Evolutionary conservation across 1,140 invertebrate genomes (phyloP).

Genomic region (Conopomorpha cramerella): DNA sequence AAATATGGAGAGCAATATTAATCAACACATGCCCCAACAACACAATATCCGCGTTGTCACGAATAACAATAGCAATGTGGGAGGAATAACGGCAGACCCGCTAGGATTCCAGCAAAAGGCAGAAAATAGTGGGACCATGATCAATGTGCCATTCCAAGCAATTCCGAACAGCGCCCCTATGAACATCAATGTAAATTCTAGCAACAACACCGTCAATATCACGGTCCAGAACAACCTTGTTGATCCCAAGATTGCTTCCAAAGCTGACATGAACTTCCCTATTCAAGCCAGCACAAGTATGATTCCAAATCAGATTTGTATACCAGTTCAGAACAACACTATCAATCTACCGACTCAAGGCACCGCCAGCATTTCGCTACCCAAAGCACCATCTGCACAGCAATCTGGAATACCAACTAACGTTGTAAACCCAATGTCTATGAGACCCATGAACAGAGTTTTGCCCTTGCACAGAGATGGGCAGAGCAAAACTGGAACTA

Average conservation of each 20-base stretch:
- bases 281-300: constrained; percentile 34
- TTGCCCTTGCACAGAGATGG: constrained; percentile 69
- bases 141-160: constrained; percentile 51
- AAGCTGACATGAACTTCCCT: constrained; percentile 46
- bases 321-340: constrained; percentile 41
- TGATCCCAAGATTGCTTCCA: constrained; percentile 51
- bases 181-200: constrained; percentile 55
- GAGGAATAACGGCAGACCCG: constrained; percentile 27
- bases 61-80: constrained; percentile 33
- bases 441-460: constrained; percentile 75
- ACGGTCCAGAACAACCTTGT: constrained; percentile 53
- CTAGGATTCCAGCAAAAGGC: constrained; percentile 40
- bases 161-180: constrained; percentile 53
- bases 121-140: constrained; percentile 41
- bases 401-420: constrained; percentile 68
- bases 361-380: constrained; percentile 62
- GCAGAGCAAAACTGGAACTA: constrained; percentile 39
- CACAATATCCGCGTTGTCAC: constrained; percentile 51
- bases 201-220: constrained; percentile 52
- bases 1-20: constrained; percentile 34
- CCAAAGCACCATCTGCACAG: constrained; percentile 63
- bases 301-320: constrained; percentile 43
- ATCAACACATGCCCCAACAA: constrained; percentile 42
- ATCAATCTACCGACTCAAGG: constrained; percentile 54
- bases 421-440: constrained; percentile 68